phyloP scores from a whole-genome alignment of 2,888 invertebrate species.

The Stictocephala bisonia region DNA sequence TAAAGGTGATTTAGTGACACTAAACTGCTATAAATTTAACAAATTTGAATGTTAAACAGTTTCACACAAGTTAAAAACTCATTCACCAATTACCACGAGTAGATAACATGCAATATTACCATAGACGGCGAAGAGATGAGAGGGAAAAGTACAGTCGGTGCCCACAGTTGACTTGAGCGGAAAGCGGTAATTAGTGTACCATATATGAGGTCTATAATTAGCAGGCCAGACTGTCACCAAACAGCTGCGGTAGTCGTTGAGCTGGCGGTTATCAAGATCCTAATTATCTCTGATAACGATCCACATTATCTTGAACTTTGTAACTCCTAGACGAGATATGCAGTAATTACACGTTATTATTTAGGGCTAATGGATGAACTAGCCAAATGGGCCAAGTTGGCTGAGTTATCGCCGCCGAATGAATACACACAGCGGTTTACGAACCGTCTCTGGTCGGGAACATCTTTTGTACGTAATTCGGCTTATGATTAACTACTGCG shows the following conservation, averaged over 20 bases:
- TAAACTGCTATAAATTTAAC: no score
- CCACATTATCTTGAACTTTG: conserved; percentile 46
- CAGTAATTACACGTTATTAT: conserved; percentile 42
- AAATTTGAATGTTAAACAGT: no score
- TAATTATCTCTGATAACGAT: conserved; percentile 46
- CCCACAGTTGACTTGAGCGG: background rate
- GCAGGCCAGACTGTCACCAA: background rate
- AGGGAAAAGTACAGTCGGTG: conserved; percentile 21
- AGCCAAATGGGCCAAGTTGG: conserved; percentile 33
- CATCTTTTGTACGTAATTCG: no score
- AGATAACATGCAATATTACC: background rate
- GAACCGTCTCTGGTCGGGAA: no score
- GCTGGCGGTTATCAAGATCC: conserved; percentile 41
- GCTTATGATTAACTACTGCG: no score
- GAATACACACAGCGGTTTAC: no score
- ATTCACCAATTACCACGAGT: no score
- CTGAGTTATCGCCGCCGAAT: no score
- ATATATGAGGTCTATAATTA: conserved; percentile 1
- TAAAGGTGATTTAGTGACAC: no score
- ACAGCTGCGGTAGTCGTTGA: conserved; percentile 46
- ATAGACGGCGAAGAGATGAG: conserved; percentile 1
- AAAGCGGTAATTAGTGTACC: conserved; percentile 22
- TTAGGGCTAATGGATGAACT: conserved; percentile 42
- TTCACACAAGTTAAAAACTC: no score
- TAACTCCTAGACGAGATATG: conserved; percentile 42